These are phyloP conservation scores for Hydra vulgaris DNA, from an alignment of 30 jellyfish, hydroid and myxozoan species.

Conservation along the genomic window DNA sequence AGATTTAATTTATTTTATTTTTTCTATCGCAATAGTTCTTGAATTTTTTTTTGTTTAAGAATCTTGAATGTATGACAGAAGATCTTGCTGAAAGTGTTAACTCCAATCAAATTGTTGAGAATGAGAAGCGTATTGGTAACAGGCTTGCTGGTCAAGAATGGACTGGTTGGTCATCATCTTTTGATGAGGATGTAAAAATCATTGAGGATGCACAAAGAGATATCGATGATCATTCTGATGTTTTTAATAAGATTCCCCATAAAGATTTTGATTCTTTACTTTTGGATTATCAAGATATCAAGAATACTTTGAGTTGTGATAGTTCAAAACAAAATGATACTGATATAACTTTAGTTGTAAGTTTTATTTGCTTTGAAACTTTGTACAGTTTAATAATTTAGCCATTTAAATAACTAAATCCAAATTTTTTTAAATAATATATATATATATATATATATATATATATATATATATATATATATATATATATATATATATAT, in stretches of 20 bases:
- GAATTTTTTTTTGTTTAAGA: too few relatives aligned
- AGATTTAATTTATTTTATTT: too few relatives aligned
- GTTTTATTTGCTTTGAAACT: not conserved
- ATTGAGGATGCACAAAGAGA: not conserved
- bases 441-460: too few relatives aligned
- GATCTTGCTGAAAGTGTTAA: not conserved
- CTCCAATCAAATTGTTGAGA: not conserved
- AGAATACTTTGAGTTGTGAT: not conserved
- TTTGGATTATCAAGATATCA: not conserved
- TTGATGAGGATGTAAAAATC: constrained; percentile 28
- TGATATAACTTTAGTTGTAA: not conserved
- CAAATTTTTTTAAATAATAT: too few relatives aligned
- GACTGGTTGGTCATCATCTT: constrained; percentile 96
- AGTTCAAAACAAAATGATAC: not conserved
- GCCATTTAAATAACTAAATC: too few relatives aligned
- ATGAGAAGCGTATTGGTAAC: constrained; percentile 30
- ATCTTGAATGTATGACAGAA: too few relatives aligned
- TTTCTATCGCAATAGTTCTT: too few relatives aligned
- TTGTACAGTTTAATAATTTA: too few relatives aligned
- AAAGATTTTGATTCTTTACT: not conserved
- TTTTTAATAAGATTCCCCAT: not conserved
- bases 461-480: too few relatives aligned
- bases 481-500: too few relatives aligned
- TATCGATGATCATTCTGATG: constrained; percentile 14
- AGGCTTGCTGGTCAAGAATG: constrained; percentile 56